Percentiles rank a stretch among this genome's conserved stretches.
phyloP scores from a whole-genome alignment of 2,797 vertebrate genomes.

The Parambassis ranga region DNA sequence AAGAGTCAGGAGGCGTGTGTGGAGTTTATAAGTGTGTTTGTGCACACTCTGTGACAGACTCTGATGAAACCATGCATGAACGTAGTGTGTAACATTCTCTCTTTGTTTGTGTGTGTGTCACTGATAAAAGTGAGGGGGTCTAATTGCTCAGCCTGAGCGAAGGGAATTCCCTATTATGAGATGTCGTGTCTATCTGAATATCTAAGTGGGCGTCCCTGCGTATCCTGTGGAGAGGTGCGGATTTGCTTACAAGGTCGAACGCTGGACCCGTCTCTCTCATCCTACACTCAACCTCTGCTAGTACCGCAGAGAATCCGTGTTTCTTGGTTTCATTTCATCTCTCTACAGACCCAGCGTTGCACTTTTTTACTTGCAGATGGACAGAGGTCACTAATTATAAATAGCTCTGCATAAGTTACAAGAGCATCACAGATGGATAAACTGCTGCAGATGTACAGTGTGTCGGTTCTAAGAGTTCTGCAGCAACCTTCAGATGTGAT shows the following conservation, averaged over 20 bases:
- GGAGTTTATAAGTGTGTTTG: constrained; percentile 19
- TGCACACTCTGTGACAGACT: neutral
- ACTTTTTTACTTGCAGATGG: constrained; percentile 8
- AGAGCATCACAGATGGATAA: neutral
- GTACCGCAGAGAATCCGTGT: neutral
- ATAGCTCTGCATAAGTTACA: constrained; percentile 21
- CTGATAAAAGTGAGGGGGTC: constrained; percentile 12
- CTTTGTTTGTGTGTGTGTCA: neutral
- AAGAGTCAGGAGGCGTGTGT: constrained; percentile 7
- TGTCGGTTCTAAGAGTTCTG: neutral
- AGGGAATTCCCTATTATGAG: constrained; percentile 25
- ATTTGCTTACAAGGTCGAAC: constrained; percentile 36
- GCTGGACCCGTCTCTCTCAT: neutral
- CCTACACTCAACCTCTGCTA: neutral
- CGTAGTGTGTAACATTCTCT: neutral
- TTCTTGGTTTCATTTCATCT: neutral
- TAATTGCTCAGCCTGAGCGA: constrained; percentile 15
- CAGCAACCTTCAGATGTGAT: neutral
- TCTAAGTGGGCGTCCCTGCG: constrained; percentile 28
- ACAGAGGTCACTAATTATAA: constrained; percentile 5
- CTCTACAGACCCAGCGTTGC: neutral
- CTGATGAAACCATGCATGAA: neutral
- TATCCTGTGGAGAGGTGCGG: constrained; percentile 1
- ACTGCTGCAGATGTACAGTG: neutral
- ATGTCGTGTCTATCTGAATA: constrained; percentile 27